Conservation (phyloP, 64 coral and sea anemone species). For the Actinia equina region DNA sequence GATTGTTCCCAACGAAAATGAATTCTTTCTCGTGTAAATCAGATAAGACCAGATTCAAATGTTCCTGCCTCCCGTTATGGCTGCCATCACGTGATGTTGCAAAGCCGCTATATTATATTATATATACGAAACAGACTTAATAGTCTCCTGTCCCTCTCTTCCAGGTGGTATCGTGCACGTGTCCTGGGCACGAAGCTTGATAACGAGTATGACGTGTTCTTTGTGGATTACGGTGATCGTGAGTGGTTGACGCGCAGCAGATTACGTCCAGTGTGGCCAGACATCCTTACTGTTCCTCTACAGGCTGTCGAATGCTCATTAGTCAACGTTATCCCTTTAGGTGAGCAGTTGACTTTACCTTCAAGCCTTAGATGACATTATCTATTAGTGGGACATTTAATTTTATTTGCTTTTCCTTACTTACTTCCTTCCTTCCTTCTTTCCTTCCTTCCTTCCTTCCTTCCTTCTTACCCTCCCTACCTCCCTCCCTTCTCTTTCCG, state of each 20-base stretch:
- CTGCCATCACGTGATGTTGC: too few relatives aligned
- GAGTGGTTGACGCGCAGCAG: constrained; percentile 78
- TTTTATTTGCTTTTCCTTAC: background rate
- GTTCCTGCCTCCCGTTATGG: too few relatives aligned
- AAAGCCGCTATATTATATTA: too few relatives aligned
- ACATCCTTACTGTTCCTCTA: constrained; percentile 73
- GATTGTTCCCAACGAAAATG: too few relatives aligned
- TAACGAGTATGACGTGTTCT: constrained; percentile 95
- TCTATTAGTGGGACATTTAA: too few relatives aligned
- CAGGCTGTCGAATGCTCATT: constrained; percentile 93
- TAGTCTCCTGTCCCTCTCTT: background rate
- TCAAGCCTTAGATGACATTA: too few relatives aligned
- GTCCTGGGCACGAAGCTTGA: constrained; percentile 81
- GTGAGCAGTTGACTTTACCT: constrained; percentile 7
- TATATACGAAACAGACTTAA: background rate
- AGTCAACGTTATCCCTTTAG: constrained; percentile 67
- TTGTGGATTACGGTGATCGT: constrained; percentile 89
- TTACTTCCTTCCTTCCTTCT: background rate
- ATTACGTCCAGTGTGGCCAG: constrained; percentile 65
- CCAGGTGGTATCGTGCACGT: constrained; percentile 88
- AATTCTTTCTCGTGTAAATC: too few relatives aligned
- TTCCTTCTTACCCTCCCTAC: too few relatives aligned
- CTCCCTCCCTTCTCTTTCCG: too few relatives aligned
- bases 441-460: background rate
- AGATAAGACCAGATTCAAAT: too few relatives aligned